phyloP scores from a whole-genome alignment of 2,113 vertebrate genomes.

The Hystrix cristata region DNA sequence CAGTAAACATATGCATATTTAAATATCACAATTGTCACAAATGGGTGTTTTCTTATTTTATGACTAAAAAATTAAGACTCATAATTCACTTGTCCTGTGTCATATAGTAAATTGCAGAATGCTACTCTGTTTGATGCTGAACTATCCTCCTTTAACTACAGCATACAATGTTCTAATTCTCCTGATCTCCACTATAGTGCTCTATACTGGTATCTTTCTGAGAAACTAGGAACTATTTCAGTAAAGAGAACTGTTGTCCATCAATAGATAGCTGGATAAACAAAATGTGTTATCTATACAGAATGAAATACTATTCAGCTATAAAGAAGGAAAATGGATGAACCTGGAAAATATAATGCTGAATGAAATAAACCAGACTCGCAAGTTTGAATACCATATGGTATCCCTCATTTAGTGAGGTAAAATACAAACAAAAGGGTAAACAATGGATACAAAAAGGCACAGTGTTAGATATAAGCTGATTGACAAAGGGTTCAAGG shows the following conservation, averaged over 20 bases:
- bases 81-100: background rate
- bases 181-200: background rate
- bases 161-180: background rate
- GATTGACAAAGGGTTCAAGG: too few species aligned
- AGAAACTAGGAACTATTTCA: background rate
- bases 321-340: too few species aligned
- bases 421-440: too few species aligned
- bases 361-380: too few species aligned
- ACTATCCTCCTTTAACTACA: background rate
- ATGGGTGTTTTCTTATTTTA: background rate
- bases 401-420: too few species aligned
- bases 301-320: too few species aligned
- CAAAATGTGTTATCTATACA: too few species aligned
- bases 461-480: too few species aligned
- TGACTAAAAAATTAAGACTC: background rate
- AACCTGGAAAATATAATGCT: too few species aligned
- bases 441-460: too few species aligned
- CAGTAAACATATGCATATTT: background rate
- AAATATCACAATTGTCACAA: background rate
- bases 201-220: background rate
- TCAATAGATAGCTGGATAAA: too few species aligned
- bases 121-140: background rate
- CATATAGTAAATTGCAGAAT: background rate
- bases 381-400: too few species aligned
- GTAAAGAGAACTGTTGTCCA: background rate